phyloP scores from a whole-genome alignment of 2,113 vertebrate species.

The Oreochromis spilurus region DNA sequence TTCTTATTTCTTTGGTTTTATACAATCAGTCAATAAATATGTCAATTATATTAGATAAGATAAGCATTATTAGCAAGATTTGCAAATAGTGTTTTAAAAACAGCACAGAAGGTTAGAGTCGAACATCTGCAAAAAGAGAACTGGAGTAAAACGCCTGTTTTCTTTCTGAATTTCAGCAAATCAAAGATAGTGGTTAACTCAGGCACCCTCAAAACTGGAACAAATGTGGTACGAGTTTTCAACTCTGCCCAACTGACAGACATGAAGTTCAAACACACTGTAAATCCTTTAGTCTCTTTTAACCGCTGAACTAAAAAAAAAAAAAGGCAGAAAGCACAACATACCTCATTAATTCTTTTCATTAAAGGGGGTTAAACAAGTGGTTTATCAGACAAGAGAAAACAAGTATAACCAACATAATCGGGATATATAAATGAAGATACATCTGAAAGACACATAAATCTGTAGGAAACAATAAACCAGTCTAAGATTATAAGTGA shows the following conservation, averaged over 20 bases:
- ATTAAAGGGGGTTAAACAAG: neutral
- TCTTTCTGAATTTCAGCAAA: neutral
- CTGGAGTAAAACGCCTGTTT: accelerated
- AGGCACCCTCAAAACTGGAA: neutral
- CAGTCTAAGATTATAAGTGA: neutral
- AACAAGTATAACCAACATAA: neutral
- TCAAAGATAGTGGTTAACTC: neutral
- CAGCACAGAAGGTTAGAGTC: too few relatives aligned
- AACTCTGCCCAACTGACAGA: neutral
- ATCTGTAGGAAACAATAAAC: neutral
- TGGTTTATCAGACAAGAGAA: neutral
- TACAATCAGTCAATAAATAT: neutral
- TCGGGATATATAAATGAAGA: neutral
- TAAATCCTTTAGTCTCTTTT: neutral
- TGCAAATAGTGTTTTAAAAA: neutral
- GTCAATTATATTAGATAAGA: neutral
- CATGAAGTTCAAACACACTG: neutral
- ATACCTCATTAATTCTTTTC: neutral
- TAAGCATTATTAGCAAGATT: neutral
- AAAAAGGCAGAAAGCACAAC: neutral
- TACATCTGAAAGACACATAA: neutral
- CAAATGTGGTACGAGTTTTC: neutral
- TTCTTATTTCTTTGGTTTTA: neutral
- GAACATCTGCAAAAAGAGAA: neutral
- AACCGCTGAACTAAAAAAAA: neutral